phyloP scores from a whole-genome alignment of 2,797 vertebrate genomes.

The Mormyrus proboscirostris region DNA sequence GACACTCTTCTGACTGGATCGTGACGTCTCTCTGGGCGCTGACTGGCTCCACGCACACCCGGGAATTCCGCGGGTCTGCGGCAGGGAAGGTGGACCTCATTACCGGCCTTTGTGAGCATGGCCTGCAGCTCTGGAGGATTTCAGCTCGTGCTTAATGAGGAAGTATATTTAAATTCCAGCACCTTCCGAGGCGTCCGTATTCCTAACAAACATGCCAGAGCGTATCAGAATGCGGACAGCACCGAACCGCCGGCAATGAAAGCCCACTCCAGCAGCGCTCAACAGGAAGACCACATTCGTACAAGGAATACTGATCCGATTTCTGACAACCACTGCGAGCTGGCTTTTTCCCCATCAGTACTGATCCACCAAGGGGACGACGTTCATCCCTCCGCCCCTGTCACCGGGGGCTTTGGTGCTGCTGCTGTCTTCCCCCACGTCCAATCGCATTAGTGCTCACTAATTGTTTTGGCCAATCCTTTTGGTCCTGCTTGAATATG shows the following conservation, averaged over 20 bases:
- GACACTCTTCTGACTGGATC: neutral
- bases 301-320: neutral
- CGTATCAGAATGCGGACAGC: neutral
- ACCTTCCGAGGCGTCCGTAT: neutral
- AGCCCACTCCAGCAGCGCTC: neutral
- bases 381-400: neutral
- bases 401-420: neutral
- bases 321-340: neutral
- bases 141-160: neutral
- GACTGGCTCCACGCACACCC: neutral
- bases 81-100: neutral
- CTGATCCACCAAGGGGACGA: neutral
- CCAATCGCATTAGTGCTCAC: neutral
- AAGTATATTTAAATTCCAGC: neutral
- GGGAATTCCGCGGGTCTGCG: neutral
- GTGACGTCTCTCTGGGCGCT: neutral
- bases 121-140: neutral
- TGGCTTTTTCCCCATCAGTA: neutral
- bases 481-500: constrained; percentile 1
- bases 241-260: neutral
- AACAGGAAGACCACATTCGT: neutral
- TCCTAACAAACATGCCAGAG: neutral
- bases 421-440: neutral
- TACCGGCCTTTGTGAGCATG: neutral
- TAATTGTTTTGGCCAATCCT: neutral